Evolutionary conservation across 2,888 invertebrate species (phyloP).

Genomic region (Parnassius glacialis): DNA sequence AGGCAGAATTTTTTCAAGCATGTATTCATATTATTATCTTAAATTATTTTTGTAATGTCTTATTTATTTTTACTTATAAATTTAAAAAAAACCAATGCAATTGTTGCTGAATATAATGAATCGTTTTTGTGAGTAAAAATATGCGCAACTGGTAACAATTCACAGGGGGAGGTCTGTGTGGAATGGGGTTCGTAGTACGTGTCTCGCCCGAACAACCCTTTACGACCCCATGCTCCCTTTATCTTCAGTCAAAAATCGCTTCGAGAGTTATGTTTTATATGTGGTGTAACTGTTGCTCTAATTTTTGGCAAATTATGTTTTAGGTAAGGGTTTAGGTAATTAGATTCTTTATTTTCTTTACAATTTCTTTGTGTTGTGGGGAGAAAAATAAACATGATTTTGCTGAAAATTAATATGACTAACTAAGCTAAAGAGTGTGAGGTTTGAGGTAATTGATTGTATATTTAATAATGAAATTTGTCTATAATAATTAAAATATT

Average conservation of each 20-base stretch:
- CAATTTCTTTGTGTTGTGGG: not conserved
- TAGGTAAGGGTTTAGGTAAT: conserved; percentile 27
- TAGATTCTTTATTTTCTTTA: conserved; percentile 3
- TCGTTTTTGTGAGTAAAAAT: conserved; percentile 63
- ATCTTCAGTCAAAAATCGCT: conserved; percentile 75
- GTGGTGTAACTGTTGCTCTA: conserved; percentile 65
- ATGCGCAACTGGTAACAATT: conserved; percentile 76
- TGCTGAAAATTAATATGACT: no score
- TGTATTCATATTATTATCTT: not conserved
- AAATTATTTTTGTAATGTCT: not conserved
- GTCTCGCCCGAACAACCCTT: conserved; percentile 56
- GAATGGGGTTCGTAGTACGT: conserved; percentile 60
- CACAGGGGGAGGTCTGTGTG: conserved; percentile 60
- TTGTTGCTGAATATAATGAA: conserved; percentile 30
- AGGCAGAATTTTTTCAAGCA: not conserved
- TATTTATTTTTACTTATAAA: not conserved
- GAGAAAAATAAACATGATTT: no score
- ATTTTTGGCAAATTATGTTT: conserved; percentile 48
- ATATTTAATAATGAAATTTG: no score
- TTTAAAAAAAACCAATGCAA: not conserved
- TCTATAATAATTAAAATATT: no score
- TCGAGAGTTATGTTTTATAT: conserved; percentile 62
- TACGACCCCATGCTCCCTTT: conserved; percentile 64
- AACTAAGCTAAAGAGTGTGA: no score
- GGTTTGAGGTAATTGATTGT: no score